A percentile compares a stretch with the other conserved stretches of the same genome.
Evolutionary conservation across 1,140 invertebrate species (phyloP).

Genomic region (Procambarus clarkii): DNA sequence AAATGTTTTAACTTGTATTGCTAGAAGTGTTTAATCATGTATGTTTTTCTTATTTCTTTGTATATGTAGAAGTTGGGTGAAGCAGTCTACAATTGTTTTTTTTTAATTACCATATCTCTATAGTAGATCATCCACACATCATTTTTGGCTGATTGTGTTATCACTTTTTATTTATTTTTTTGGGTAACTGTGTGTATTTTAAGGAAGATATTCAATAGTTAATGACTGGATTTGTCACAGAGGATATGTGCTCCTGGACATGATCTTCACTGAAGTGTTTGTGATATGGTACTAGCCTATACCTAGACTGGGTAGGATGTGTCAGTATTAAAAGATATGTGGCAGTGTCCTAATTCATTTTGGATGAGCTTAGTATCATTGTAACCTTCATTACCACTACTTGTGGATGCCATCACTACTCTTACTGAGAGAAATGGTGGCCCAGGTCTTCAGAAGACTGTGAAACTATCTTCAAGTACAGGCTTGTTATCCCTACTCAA

Average conservation of each 20-base stretch:
- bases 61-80: conserved; percentile 17
- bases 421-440: conserved; percentile 5
- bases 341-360: not conserved
- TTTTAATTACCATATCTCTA: not conserved
- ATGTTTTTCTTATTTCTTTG: conserved; percentile 14
- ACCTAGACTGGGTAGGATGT: not conserved
- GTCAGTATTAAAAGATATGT: not conserved
- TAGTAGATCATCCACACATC: not conserved
- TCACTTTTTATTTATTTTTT: not conserved
- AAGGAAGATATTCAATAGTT: conserved; percentile 12
- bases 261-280: conserved; percentile 3
- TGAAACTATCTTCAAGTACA: not conserved
- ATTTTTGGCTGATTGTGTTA: not conserved
- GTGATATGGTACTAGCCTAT: not conserved
- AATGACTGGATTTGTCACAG: not conserved
- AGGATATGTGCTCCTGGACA: conserved; percentile 10
- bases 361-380: not conserved
- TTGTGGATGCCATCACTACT: conserved; percentile 41
- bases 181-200: conserved; percentile 12
- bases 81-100: not conserved
- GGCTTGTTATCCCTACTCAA: not conserved
- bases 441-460: not conserved
- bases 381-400: not conserved
- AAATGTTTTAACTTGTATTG: not conserved
- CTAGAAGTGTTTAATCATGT: conserved; percentile 15